These are phyloP conservation scores for Sarotherodon lohbergeri DNA, from an alignment of 2,113 vertebrate genomes.

Conservation along the genomic window DNA sequence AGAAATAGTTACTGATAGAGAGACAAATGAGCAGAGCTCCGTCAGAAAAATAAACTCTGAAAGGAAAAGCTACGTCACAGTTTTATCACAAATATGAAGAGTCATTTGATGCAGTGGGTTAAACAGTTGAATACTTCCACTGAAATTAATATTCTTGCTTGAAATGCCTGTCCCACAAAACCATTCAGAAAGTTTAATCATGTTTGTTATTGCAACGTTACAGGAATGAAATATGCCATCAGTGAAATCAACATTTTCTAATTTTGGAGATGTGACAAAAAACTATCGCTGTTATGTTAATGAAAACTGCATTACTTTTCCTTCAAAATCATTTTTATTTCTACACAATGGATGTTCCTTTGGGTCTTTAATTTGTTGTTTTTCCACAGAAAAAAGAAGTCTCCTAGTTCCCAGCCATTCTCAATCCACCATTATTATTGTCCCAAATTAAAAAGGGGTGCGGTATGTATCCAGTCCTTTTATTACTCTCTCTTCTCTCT, in stretches of 20 bases:
- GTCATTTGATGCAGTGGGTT: neutral
- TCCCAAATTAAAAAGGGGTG: neutral
- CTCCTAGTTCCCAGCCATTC: neutral
- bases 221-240: neutral
- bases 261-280: neutral
- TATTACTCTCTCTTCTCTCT: neutral
- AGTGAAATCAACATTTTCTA: neutral
- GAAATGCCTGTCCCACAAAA: neutral
- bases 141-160: neutral
- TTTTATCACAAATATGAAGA: neutral
- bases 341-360: fast-evolving
- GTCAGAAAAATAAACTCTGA: neutral
- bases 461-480: neutral
- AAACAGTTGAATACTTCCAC: neutral
- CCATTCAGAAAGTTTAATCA: neutral
- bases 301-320: neutral
- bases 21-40: neutral
- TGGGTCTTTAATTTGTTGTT: neutral
- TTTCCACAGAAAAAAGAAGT: neutral
- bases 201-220: neutral
- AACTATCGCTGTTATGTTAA: neutral
- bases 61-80: neutral
- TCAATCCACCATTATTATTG: neutral
- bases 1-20: neutral
- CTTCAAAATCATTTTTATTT: neutral